Evolutionary conservation across 1,140 invertebrate genomes (phyloP).

Genomic region (Amphibalanus amphitrite): DNA sequence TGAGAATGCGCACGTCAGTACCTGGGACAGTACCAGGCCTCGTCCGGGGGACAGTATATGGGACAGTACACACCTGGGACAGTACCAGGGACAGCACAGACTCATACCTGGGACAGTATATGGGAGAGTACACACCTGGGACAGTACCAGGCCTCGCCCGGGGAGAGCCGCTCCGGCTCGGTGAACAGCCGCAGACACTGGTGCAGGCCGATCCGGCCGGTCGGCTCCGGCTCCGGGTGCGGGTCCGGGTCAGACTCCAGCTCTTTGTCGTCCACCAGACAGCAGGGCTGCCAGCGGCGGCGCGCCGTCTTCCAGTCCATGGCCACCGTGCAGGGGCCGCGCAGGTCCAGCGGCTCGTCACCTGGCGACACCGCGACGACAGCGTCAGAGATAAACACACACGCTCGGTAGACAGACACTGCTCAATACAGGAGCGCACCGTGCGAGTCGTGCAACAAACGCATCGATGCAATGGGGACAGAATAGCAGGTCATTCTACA

Average conservation of each 20-base stretch:
- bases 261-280: constrained; percentile 16
- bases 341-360: constrained; percentile 26
- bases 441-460: too few species aligned
- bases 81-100: too few species aligned
- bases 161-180: constrained; percentile 34
- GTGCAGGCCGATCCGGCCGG: constrained; percentile 25
- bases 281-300: constrained; percentile 24
- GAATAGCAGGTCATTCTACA: too few species aligned
- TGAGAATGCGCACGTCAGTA: too few species aligned
- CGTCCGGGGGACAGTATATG: too few species aligned
- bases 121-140: constrained; percentile 16
- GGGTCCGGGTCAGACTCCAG: constrained; percentile 16
- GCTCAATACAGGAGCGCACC: too few species aligned
- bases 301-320: constrained; percentile 33
- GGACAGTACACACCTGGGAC: too few species aligned
- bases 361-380: constrained; percentile 19
- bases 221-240: constrained; percentile 10
- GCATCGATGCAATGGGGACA: too few species aligned
- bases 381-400: too few species aligned
- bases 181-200: constrained; percentile 35
- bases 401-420: too few species aligned
- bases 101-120: too few species aligned
- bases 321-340: constrained; percentile 22
- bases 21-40: too few species aligned
- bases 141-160: constrained; percentile 34